These are phyloP conservation scores for Brachycybe producta DNA, from an alignment of 2,888 invertebrate genomes.

Conservation along the genomic window DNA sequence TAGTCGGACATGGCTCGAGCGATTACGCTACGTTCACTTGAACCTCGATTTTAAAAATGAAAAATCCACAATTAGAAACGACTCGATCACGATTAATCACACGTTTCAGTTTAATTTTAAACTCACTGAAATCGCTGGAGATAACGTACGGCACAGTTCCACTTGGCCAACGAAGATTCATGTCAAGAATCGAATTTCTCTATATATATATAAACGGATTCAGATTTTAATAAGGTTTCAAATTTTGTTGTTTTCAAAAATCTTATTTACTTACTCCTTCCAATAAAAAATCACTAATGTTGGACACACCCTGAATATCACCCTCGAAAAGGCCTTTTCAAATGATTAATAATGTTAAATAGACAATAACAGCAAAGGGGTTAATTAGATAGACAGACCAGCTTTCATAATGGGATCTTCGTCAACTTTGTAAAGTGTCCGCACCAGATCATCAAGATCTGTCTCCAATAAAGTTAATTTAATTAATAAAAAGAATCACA, in stretches of 20 bases:
- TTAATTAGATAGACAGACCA: background rate
- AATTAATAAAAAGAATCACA: background rate
- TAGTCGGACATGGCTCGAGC: slow-evolving; percentile 38
- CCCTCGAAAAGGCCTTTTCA: slow-evolving; percentile 7
- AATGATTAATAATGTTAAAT: background rate
- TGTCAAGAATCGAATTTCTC: slow-evolving; percentile 27
- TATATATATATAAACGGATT: background rate
- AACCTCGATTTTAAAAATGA: slow-evolving; percentile 19
- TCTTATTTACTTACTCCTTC: too few species aligned
- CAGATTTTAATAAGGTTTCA: background rate
- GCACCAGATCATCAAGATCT: background rate
- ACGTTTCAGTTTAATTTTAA: background rate
- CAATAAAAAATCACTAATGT: too few species aligned
- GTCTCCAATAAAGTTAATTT: background rate
- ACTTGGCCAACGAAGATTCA: slow-evolving; percentile 26
- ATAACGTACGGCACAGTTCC: slow-evolving; percentile 31
- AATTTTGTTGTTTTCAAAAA: background rate
- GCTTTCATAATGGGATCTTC: slow-evolving; percentile 7
- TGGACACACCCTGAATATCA: background rate
- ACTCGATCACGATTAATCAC: background rate
- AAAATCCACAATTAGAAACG: background rate
- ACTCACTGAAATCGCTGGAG: slow-evolving; percentile 28
- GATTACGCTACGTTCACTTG: slow-evolving; percentile 31
- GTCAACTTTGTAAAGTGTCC: background rate
- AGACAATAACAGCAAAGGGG: background rate